Evolutionary conservation across 2,797 vertebrate species (phyloP).

Genomic region (Melopsittacus undulatus): DNA sequence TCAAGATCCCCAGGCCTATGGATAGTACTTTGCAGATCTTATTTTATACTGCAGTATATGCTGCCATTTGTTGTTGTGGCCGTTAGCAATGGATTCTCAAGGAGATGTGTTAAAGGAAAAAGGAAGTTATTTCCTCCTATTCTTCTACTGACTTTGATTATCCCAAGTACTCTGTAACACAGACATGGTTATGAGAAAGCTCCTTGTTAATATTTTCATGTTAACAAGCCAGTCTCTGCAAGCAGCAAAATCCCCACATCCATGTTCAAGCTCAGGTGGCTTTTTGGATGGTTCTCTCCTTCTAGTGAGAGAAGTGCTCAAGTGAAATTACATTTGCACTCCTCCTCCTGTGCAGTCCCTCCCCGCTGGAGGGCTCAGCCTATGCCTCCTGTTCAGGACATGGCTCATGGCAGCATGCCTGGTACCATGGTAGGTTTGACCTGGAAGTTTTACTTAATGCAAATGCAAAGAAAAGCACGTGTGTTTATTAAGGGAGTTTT

Average conservation of each 20-base stretch:
- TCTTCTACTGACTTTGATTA: background rate
- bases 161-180: background rate
- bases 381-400: background rate
- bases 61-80: background rate
- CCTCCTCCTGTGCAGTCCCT: background rate
- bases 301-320: background rate
- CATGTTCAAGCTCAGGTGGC: background rate
- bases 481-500: background rate
- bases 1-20: background rate
- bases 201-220: background rate
- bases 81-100: background rate
- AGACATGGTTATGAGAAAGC: background rate
- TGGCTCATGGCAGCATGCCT: background rate
- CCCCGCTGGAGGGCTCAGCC: accelerated
- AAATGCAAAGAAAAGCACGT: background rate
- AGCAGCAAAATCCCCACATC: background rate
- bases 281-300: background rate
- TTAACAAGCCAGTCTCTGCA: background rate
- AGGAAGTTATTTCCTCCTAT: background rate
- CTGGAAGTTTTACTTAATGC: background rate
- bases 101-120: background rate
- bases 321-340: background rate
- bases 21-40: background rate
- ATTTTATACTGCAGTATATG: background rate
- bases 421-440: background rate